phyloP scores from a whole-genome alignment of 2,888 invertebrate genomes.

The Onthophagus sagittarius region DNA sequence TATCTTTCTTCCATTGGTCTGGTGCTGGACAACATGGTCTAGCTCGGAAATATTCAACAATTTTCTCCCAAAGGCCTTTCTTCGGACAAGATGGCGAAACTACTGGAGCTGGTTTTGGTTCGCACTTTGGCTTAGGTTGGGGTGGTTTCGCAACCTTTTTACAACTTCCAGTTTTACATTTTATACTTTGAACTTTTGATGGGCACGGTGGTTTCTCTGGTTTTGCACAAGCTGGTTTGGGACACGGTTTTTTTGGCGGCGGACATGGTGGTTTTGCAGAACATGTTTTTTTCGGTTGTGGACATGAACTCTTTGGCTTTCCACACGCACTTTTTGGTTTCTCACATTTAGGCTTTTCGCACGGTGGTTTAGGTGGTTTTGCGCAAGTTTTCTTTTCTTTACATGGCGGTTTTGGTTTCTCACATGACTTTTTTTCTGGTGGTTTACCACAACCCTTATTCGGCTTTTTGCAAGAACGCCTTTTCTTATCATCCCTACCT shows the following conservation, averaged over 20 bases:
- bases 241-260: neutral
- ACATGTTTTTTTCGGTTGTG: slow-evolving; percentile 13
- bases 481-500: neutral
- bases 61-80: slow-evolving; percentile 32
- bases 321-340: neutral
- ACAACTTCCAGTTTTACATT: no score
- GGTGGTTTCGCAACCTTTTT: neutral
- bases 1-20: slow-evolving; percentile 38
- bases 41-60: slow-evolving; percentile 42
- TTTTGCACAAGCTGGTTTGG: neutral
- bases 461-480: neutral
- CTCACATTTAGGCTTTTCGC: neutral
- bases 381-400: neutral
- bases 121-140: neutral
- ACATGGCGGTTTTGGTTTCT: neutral
- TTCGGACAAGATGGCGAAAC: slow-evolving; percentile 18
- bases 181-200: no score
- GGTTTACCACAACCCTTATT: neutral
- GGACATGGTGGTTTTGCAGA: neutral
- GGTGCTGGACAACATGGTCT: slow-evolving; percentile 40
- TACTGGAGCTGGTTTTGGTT: neutral
- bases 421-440: neutral
- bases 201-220: neutral
- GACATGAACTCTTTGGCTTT: slow-evolving; percentile 2
- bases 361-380: slow-evolving; percentile 1